These are phyloP conservation scores for Neofelis nebulosa DNA, from an alignment of 2,113 vertebrate species.

Conservation along the genomic window DNA sequence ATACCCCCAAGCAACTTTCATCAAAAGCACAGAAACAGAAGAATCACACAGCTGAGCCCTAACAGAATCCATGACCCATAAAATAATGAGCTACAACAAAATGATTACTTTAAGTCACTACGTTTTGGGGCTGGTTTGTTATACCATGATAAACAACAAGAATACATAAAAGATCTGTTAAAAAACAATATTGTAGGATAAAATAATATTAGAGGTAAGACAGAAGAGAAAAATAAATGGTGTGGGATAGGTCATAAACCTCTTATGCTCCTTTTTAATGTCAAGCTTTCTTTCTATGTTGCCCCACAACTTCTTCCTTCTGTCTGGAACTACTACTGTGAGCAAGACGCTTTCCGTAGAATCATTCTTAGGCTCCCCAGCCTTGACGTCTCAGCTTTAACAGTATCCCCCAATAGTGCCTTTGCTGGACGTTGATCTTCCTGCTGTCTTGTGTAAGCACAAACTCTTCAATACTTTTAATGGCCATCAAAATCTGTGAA, in stretches of 20 bases:
- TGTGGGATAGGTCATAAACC: not conserved
- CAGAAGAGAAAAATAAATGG: not conserved
- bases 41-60: not conserved
- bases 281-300: not conserved
- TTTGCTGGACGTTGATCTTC: not conserved
- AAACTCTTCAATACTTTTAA: not conserved
- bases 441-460: not conserved
- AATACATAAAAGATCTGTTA: not conserved
- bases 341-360: not conserved
- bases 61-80: not conserved
- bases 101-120: not conserved
- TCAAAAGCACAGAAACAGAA: not conserved
- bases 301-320: not conserved
- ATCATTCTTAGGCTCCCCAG: not conserved
- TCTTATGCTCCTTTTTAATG: not conserved
- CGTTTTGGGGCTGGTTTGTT: not conserved
- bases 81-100: not conserved
- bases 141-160: not conserved
- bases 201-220: not conserved
- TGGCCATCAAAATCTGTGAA: not conserved
- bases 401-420: not conserved
- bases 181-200: not conserved
- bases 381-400: not conserved
- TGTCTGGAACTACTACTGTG: not conserved
- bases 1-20: not conserved